Percentiles rank a stretch among this genome's conserved stretches.
Evolutionary conservation across 2,888 invertebrate genomes (phyloP).

Genomic region (Heteromyza rotundicornis): DNA sequence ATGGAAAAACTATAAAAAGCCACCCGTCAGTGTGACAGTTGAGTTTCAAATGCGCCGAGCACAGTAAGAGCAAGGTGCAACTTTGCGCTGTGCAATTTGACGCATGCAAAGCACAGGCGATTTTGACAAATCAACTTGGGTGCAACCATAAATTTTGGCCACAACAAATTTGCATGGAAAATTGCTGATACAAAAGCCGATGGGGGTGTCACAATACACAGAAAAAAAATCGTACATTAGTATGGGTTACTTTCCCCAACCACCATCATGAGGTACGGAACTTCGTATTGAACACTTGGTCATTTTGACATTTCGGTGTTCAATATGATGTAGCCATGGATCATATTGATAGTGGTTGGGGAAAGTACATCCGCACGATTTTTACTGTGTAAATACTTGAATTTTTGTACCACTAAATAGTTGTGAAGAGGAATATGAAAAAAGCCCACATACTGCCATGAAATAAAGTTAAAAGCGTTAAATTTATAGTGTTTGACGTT

Average conservation of each 20-base stretch:
- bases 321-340: no score
- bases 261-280: no score
- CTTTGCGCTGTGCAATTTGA: conserved; percentile 29
- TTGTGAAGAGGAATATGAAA: background rate
- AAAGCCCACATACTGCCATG: background rate
- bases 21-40: background rate
- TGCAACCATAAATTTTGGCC: conserved; percentile 21
- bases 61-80: conserved; percentile 12
- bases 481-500: conserved; percentile 38
- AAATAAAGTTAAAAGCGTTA: conserved; percentile 45
- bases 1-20: conserved; percentile 32
- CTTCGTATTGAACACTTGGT: no score
- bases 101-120: conserved; percentile 23
- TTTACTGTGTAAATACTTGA: background rate
- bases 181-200: conserved; percentile 26
- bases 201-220: background rate
- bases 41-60: conserved; percentile 25
- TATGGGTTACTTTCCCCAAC: no score
- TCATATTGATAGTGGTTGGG: no score
- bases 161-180: conserved; percentile 43
- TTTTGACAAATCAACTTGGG: background rate
- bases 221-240: no score
- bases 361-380: no score
- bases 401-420: background rate
- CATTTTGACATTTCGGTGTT: no score